A percentile compares a stretch with the other conserved stretches of the same genome.
Conservation (phyloP, 2,888 invertebrate genomes). For the Troglohyphantes excavatus region DNA sequence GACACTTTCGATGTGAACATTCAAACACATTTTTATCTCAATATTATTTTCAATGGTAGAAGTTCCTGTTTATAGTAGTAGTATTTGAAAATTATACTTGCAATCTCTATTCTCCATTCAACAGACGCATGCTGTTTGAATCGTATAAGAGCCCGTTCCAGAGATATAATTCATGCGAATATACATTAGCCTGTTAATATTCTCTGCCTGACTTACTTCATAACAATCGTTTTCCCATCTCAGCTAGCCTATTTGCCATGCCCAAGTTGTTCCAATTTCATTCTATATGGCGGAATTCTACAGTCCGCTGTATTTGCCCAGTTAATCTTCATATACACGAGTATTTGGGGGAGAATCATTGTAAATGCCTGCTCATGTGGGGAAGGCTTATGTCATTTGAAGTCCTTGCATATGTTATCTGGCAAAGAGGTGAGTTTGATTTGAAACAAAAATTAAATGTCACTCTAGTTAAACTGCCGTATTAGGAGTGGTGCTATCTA, state of each 20-base stretch:
- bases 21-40: too few relatives aligned
- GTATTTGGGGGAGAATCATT: neutral
- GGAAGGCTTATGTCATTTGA: neutral
- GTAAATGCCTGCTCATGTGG: neutral
- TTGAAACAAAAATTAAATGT: too few relatives aligned
- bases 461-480: too few relatives aligned
- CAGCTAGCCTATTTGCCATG: slow-evolving; percentile 2
- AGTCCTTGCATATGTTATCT: too few relatives aligned
- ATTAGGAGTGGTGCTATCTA: too few relatives aligned
- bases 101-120: neutral
- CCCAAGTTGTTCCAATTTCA: slow-evolving; percentile 19
- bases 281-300: slow-evolving; percentile 1
- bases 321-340: slow-evolving; percentile 9
- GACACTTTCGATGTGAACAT: too few relatives aligned
- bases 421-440: too few relatives aligned
- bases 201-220: neutral
- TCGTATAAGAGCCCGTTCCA: neutral
- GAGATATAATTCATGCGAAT: neutral
- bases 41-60: too few relatives aligned
- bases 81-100: neutral
- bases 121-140: neutral
- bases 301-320: neutral
- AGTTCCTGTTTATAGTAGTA: too few relatives aligned
- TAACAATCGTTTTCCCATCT: slow-evolving; percentile 6
- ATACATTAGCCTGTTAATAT: slow-evolving; percentile 3